These are phyloP conservation scores for Pseudomyrmex gracilis DNA, from an alignment of 1,140 invertebrate genomes.

Conservation along the genomic window DNA sequence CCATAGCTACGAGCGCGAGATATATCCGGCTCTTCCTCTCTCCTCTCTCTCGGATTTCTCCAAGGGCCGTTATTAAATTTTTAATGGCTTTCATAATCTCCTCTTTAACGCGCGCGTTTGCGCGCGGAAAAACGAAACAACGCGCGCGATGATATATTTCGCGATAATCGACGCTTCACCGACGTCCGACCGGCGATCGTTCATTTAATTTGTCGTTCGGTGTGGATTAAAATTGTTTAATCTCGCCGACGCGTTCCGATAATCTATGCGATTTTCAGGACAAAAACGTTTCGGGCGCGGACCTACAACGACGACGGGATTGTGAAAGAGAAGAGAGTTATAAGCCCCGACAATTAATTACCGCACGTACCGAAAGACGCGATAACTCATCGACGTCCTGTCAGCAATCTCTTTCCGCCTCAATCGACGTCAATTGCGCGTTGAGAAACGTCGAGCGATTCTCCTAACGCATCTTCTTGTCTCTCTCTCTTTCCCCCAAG, in stretches of 20 bases:
- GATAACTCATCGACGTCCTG: constrained; percentile 68
- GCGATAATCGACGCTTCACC: constrained; percentile 32
- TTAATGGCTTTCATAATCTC: constrained; percentile 41
- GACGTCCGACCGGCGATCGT: constrained; percentile 18
- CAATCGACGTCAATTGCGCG: constrained; percentile 69
- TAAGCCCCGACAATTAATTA: constrained; percentile 61
- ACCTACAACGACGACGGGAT: constrained; percentile 20
- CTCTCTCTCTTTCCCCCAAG: not conserved
- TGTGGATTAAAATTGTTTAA: constrained; percentile 37
- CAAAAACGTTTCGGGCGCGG: not conserved
- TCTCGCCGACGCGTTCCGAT: constrained; percentile 4
- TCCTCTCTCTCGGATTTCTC: constrained; percentile 16
- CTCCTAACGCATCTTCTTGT: constrained; percentile 10
- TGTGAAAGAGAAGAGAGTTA: constrained; percentile 1
- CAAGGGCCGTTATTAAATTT: constrained; percentile 51
- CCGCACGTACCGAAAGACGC: constrained; percentile 41
- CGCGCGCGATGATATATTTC: constrained; percentile 17
- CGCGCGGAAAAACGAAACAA: constrained; percentile 4
- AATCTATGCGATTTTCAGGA: constrained; percentile 24
- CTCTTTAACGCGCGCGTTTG: constrained; percentile 20
- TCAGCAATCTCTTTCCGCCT: constrained; percentile 70
- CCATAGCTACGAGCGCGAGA: constrained; percentile 19
- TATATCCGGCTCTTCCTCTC: constrained; percentile 18
- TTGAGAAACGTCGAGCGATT: constrained; percentile 48
- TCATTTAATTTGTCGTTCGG: constrained; percentile 43